Conservation (phyloP, 2,797 vertebrate species). For the Thunnus albacares region DNA sequence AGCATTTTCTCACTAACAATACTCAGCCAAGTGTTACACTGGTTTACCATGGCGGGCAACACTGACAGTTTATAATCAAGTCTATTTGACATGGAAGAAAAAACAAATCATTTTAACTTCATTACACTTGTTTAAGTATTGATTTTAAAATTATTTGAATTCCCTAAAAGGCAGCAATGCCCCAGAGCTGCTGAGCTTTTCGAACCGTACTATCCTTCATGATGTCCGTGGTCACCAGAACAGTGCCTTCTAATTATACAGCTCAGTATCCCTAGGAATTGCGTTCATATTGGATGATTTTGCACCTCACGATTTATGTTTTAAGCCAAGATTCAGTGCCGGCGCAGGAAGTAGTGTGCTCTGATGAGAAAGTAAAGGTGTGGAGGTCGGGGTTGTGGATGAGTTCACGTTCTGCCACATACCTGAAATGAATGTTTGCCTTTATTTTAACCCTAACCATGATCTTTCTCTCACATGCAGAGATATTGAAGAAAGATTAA, state of each 20-base stretch:
- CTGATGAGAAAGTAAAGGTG: background rate
- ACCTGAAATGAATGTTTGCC: too few relatives aligned
- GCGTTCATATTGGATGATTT: background rate
- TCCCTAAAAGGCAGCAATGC: constrained; percentile 10
- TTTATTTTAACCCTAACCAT: too few relatives aligned
- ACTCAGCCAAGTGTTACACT: constrained; percentile 18
- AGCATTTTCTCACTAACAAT: constrained; percentile 8
- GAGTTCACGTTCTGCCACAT: too few relatives aligned
- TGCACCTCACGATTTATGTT: background rate
- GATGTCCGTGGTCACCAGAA: constrained; percentile 21
- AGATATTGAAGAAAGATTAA: too few relatives aligned
- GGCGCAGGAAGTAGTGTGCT: background rate
- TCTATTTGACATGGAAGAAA: constrained; percentile 19
- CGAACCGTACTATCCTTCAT: background rate
- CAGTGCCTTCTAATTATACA: constrained; percentile 9
- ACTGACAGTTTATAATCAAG: constrained; percentile 4
- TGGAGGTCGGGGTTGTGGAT: too few relatives aligned
- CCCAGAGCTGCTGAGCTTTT: background rate
- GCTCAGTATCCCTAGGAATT: background rate
- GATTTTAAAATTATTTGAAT: constrained; percentile 15
- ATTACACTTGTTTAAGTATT: constrained; percentile 19
- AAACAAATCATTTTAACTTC: constrained; percentile 16
- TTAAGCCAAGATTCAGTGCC: background rate
- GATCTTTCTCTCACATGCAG: too few relatives aligned
- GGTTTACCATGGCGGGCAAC: background rate